phyloP scores from a whole-genome alignment of 2,113 vertebrate species.

The Serilophus lunatus region DNA sequence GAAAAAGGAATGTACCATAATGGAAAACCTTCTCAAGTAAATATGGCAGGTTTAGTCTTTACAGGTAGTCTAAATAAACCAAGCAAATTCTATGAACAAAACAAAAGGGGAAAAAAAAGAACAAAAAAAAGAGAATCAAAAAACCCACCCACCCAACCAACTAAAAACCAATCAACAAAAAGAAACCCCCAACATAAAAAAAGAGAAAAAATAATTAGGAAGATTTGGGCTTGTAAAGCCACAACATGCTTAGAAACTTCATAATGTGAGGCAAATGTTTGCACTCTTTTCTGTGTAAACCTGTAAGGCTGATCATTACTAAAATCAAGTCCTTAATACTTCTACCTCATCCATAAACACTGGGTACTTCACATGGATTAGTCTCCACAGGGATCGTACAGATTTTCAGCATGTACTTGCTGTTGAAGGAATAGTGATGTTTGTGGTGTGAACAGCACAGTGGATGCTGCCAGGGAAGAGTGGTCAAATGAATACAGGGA shows the following conservation, averaged over 20 bases:
- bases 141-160: not conserved
- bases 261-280: not conserved
- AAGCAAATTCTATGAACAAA: not conserved
- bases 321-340: not conserved
- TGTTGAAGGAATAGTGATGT: not conserved
- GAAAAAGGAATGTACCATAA: not conserved
- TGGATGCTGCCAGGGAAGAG: rapidly evolving
- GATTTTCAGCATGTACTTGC: not conserved
- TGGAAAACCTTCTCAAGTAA: not conserved
- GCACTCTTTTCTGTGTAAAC: not conserved
- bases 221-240: not conserved
- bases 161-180: not conserved
- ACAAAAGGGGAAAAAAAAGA: not conserved
- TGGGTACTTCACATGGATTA: not conserved
- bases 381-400: not conserved
- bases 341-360: not conserved
- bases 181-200: not conserved
- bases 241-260: not conserved
- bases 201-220: not conserved
- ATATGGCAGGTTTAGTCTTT: not conserved
- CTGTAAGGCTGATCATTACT: not conserved
- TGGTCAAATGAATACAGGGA: not conserved
- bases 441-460: not conserved
- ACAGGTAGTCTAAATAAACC: not conserved
- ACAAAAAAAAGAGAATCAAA: not conserved